Percentiles rank a stretch among this genome's conserved stretches.
These are phyloP conservation scores for Hyperoplus lanceolatus DNA, from an alignment of 2,797 vertebrate species.

Conservation along the genomic window DNA sequence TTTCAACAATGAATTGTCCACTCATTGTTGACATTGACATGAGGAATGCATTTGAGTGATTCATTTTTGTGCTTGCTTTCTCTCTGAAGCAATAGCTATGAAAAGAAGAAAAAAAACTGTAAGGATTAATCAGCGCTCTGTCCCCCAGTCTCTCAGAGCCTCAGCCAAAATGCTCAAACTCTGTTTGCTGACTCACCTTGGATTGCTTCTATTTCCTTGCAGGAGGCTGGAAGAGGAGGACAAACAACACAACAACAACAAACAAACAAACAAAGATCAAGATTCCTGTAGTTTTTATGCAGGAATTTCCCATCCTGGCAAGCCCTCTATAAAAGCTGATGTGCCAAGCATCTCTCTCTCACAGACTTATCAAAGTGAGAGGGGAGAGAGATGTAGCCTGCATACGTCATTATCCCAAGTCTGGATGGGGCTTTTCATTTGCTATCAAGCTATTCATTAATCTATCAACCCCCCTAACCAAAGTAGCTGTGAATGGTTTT, in stretches of 20 bases:
- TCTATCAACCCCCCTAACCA: not conserved
- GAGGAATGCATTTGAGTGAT: not conserved
- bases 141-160: slow-evolving; percentile 15
- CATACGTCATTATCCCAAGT: slow-evolving; percentile 32
- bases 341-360: slow-evolving; percentile 29
- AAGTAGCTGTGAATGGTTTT: not conserved
- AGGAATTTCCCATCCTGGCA: slow-evolving; percentile 49
- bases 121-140: slow-evolving; percentile 23
- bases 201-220: slow-evolving; percentile 60
- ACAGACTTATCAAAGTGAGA: slow-evolving; percentile 45
- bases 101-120: not conserved
- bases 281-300: slow-evolving; percentile 50
- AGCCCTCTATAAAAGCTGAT: slow-evolving; percentile 33
- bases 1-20: not conserved
- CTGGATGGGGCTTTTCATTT: slow-evolving; percentile 28
- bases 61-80: slow-evolving; percentile 11
- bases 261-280: slow-evolving; percentile 28
- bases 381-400: slow-evolving; percentile 5
- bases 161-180: slow-evolving; percentile 62
- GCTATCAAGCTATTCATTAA: slow-evolving; percentile 13
- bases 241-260: slow-evolving; percentile 41
- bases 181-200: slow-evolving; percentile 73
- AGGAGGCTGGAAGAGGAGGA: slow-evolving; percentile 51
- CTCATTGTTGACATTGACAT: too few species aligned
- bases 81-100: not conserved